phyloP scores from a whole-genome alignment of 2,797 vertebrate species.

The Rhinoraja longicauda region DNA sequence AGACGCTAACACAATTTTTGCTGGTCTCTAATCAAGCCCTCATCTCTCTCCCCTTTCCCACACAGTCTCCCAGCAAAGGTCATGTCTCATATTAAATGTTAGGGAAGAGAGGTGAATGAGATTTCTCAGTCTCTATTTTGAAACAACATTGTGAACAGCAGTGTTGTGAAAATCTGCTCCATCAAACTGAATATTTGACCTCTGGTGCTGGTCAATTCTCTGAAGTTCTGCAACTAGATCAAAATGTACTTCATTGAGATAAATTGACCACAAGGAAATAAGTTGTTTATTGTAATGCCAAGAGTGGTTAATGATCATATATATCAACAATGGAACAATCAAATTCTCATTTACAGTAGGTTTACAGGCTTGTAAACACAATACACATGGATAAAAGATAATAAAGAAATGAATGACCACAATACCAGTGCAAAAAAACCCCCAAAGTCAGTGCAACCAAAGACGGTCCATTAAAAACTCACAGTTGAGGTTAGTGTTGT shows the following conservation, averaged over 20 bases:
- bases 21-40: neutral
- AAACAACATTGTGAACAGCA: neutral
- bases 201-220: neutral
- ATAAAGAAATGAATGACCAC: too few relatives aligned
- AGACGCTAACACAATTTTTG: neutral
- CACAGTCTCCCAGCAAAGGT: neutral
- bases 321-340: too few relatives aligned
- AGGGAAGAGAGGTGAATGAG: neutral
- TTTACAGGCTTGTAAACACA: too few relatives aligned
- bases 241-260: neutral
- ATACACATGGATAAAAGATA: too few relatives aligned
- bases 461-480: too few relatives aligned
- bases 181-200: neutral
- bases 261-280: neutral
- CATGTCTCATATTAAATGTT: neutral
- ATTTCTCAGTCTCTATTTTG: neutral
- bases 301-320: too few relatives aligned
- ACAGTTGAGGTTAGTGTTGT: too few relatives aligned
- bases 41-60: neutral
- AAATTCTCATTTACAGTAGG: too few relatives aligned
- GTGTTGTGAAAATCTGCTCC: neutral
- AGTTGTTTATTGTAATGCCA: neutral
- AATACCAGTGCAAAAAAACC: too few relatives aligned
- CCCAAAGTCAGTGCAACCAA: too few relatives aligned
- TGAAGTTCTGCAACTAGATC: neutral